Percentiles rank a stretch among this genome's conserved stretches.
Evolutionary conservation across 2,888 invertebrate species (phyloP).

Genomic region (Anorthoa munda): DNA sequence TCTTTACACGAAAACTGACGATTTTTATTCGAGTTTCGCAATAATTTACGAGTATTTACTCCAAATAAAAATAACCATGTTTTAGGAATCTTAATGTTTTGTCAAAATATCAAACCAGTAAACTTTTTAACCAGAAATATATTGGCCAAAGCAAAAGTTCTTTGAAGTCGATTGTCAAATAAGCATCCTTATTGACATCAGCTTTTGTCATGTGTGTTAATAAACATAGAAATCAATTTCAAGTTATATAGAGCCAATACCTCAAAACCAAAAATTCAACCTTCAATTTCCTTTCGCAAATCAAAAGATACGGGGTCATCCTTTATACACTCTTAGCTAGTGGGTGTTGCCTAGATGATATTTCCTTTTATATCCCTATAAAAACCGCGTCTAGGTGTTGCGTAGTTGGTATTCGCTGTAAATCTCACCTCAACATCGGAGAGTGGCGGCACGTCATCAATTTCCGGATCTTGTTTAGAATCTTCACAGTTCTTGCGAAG

Average conservation of each 20-base stretch:
- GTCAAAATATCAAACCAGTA: too few species aligned
- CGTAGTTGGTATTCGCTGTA: conserved; percentile 32
- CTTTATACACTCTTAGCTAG: background rate
- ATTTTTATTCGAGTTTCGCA: too few species aligned
- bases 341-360: too few species aligned
- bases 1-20: too few species aligned
- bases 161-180: background rate
- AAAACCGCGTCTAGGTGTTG: background rate
- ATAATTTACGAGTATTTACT: too few species aligned
- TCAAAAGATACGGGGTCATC: background rate
- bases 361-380: too few species aligned
- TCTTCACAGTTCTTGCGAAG: conserved; percentile 69
- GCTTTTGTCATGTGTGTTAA: background rate
- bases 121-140: too few species aligned
- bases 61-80: too few species aligned
- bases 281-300: conserved; percentile 20
- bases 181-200: background rate
- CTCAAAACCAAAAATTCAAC: background rate
- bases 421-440: conserved; percentile 78
- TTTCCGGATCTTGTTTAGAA: conserved; percentile 72
- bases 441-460: conserved; percentile 79
- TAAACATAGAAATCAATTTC: background rate
- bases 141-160: background rate
- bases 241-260: background rate
- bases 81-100: too few species aligned